A percentile compares a stretch with the other conserved stretches of the same genome.
Conservation (phyloP, 1,140 invertebrate genomes). For the Drosophila bocki region DNA sequence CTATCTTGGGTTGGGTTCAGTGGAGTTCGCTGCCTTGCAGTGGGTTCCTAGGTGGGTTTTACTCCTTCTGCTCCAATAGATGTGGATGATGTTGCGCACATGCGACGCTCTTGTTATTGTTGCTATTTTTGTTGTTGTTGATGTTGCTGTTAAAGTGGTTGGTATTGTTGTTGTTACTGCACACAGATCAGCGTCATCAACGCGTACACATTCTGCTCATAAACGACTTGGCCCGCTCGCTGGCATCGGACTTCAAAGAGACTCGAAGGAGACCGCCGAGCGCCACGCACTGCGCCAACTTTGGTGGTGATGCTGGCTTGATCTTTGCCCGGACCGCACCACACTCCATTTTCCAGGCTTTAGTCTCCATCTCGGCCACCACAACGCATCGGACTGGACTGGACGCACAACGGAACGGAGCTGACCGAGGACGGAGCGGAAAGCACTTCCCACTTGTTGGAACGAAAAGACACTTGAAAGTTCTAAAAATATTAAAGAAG, state of each 20-base stretch:
- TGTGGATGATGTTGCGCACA: conserved; percentile 63
- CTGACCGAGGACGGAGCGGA: conserved; percentile 23
- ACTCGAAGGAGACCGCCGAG: conserved; percentile 54
- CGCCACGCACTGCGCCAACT: conserved; percentile 72
- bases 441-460: conserved; percentile 80
- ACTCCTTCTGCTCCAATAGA: conserved; percentile 79
- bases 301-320: conserved; percentile 70
- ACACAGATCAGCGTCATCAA: conserved; percentile 74
- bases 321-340: conserved; percentile 61
- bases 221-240: conserved; percentile 62
- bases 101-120: conserved; percentile 57
- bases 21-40: conserved; percentile 45
- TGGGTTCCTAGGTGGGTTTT: conserved; percentile 65
- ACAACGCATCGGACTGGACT: conserved; percentile 10
- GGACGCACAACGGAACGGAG: background rate
- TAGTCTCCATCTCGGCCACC: conserved; percentile 4
- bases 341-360: conserved; percentile 9
- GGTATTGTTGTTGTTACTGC: conserved; percentile 44
- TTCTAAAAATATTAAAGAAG: background rate
- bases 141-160: background rate
- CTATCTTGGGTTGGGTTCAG: conserved; percentile 47
- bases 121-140: conserved; percentile 1
- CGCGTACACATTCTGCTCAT: conserved; percentile 72
- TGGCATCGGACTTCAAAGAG: conserved; percentile 73
- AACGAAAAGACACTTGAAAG: conserved; percentile 13